Evolutionary conservation across 2,888 invertebrate species (phyloP).

Genomic region (Spilosoma lubricipeda): DNA sequence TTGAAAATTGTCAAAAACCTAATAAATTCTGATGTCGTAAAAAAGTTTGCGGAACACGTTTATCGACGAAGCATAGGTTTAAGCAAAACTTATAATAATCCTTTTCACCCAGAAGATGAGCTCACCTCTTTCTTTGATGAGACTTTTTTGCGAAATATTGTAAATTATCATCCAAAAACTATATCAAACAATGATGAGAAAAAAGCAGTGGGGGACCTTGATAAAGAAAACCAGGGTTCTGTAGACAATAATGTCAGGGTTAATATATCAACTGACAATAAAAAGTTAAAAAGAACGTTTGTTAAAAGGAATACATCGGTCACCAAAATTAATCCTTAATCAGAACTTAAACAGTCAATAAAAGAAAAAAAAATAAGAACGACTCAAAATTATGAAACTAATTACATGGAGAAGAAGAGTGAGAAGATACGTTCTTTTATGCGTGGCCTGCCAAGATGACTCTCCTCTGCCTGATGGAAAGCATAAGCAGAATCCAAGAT

Average conservation of each 20-base stretch:
- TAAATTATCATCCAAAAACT: neutral
- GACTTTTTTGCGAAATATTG: neutral
- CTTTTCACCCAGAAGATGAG: slow-evolving; percentile 69
- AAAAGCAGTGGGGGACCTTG: slow-evolving; percentile 15
- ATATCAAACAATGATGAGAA: slow-evolving; percentile 14
- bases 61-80: slow-evolving; percentile 30
- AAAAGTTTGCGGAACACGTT: slow-evolving; percentile 43
- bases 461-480: too few relatives aligned
- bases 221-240: slow-evolving; percentile 54
- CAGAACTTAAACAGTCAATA: neutral
- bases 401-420: neutral
- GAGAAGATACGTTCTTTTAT: too few relatives aligned
- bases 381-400: neutral
- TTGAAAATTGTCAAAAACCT: slow-evolving; percentile 47
- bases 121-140: slow-evolving; percentile 30
- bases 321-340: neutral
- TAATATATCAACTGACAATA: slow-evolving; percentile 41
- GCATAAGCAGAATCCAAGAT: too few relatives aligned
- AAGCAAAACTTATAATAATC: slow-evolving; percentile 52
- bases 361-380: neutral
- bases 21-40: slow-evolving; percentile 40
- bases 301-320: neutral
- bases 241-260: slow-evolving; percentile 35
- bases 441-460: too few relatives aligned
- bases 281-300: neutral